Conservation (phyloP, 2,888 invertebrate species). For the Drosophila prostipennis region DNA sequence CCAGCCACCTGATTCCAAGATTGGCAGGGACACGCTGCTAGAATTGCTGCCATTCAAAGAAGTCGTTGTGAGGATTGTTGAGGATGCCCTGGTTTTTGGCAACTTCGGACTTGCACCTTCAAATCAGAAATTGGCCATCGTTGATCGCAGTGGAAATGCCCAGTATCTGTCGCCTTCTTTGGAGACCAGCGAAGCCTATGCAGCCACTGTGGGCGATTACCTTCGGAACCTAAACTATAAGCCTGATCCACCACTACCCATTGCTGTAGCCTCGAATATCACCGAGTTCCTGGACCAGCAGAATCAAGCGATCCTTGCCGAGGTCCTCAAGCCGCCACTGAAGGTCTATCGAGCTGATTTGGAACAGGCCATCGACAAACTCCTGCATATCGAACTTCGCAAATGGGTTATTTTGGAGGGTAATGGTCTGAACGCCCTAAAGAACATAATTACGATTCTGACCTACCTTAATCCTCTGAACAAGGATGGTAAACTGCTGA, state of each 20-base stretch:
- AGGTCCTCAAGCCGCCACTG: slow-evolving; percentile 28
- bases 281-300: slow-evolving; percentile 32
- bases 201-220: slow-evolving; percentile 21
- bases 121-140: slow-evolving; percentile 8
- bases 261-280: slow-evolving; percentile 1
- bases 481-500: slow-evolving; percentile 33
- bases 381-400: slow-evolving; percentile 80
- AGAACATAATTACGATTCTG: slow-evolving; percentile 37
- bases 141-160: slow-evolving; percentile 23
- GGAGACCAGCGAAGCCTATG: slow-evolving; percentile 30
- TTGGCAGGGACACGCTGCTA: slow-evolving; percentile 56
- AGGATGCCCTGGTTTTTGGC: slow-evolving; percentile 3
- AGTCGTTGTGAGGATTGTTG: slow-evolving; percentile 45
- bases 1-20: slow-evolving; percentile 41
- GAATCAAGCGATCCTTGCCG: slow-evolving; percentile 39
- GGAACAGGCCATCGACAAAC: slow-evolving; percentile 90
- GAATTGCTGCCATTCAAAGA: slow-evolving; percentile 43
- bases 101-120: slow-evolving; percentile 10
- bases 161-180: neutral
- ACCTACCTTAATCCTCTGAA: slow-evolving; percentile 48
- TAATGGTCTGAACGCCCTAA: slow-evolving; percentile 37
- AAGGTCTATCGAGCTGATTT: slow-evolving; percentile 83
- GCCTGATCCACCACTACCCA: slow-evolving; percentile 1
- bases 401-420: slow-evolving; percentile 40
- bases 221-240: slow-evolving; percentile 2